phyloP scores from a whole-genome alignment of 2,797 vertebrate genomes.

The Sebastes umbrosus region DNA sequence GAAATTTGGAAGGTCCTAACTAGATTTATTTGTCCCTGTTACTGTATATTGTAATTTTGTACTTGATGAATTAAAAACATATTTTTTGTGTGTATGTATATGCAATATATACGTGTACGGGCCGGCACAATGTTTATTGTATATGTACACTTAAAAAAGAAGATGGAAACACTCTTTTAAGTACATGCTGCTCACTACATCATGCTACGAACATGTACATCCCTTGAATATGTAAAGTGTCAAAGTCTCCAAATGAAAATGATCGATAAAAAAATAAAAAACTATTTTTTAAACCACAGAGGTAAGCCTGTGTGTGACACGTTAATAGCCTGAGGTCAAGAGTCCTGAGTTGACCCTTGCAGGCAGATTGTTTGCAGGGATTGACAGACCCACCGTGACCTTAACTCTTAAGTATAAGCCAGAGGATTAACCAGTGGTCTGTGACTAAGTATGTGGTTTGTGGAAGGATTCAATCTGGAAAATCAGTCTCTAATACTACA shows the following conservation, averaged over 20 bases:
- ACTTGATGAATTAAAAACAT: neutral
- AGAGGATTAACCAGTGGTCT: neutral
- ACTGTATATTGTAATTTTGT: neutral
- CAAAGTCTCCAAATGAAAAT: no score
- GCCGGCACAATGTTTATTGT: no score
- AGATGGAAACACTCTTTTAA: no score
- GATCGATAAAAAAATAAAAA: no score
- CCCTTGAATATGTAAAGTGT: no score
- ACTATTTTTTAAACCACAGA: neutral
- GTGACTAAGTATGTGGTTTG: neutral
- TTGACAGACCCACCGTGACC: neutral
- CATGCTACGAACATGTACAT: no score
- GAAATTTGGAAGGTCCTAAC: no score
- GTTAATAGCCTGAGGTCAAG: neutral
- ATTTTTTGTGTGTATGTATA: no score
- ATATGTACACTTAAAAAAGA: no score
- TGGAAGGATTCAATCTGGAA: neutral
- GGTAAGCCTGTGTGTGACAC: neutral
- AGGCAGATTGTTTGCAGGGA: neutral
- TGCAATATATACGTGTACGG: no score
- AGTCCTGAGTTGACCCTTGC: neutral
- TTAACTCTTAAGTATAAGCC: neutral
- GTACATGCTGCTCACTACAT: accelerated
- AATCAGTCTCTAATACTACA: neutral
- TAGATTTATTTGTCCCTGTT: neutral